Evolutionary conservation across 2,888 invertebrate genomes (phyloP), one percentile per base, ranked within the genome.

Genomic region (Eupithecia subumbrata): DNA sequence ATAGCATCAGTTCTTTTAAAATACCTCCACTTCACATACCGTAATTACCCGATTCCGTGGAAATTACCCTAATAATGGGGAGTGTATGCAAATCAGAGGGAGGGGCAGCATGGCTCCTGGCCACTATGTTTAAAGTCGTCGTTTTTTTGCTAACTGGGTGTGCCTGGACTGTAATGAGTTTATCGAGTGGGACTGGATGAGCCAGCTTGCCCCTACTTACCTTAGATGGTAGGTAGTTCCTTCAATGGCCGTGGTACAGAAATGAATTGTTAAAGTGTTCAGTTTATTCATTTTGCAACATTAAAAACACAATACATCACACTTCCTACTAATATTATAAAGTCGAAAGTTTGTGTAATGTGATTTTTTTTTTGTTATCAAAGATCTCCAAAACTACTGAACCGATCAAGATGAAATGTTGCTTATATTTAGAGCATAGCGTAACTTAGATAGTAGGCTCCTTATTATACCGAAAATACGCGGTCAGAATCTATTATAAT

Each of bases 21-120:
- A 43, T 68, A 40, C 68, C 40, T 37, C 43, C 43, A 14, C 16
- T 16, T 40, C 22, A 43, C 43, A 69, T 45, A 43, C 25, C n/a
- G n/a, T 64, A 73, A 71, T 71, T 73, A 43, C 66, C 40, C 56
- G 45, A 72, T 73, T 68, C 72, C 73, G 9, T 71, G 16, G 37
- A 69, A 67, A 75, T 75, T 73, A 71, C 34, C 72, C 37, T 69
- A 73, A 76, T 30, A 43, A 73, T 71, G 78, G 56, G 67, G 64
- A 63, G 43, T 45, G 73, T 72, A 78, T 78, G 78, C 76, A 76
- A 78, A 78, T 78, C 30, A 43, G 56, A 64, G 48, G 78, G 78
- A 72, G 74, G 73, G 72, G 69, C 78, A 70, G 72, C 30, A 70
- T 70, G 71, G 74, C 78, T 34, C n/a, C 76, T 68, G 40, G 43